These are phyloP conservation scores for Ashinkailepas kermadecensis DNA, from an alignment of 2,888 invertebrate genomes.

Conservation along the genomic window DNA sequence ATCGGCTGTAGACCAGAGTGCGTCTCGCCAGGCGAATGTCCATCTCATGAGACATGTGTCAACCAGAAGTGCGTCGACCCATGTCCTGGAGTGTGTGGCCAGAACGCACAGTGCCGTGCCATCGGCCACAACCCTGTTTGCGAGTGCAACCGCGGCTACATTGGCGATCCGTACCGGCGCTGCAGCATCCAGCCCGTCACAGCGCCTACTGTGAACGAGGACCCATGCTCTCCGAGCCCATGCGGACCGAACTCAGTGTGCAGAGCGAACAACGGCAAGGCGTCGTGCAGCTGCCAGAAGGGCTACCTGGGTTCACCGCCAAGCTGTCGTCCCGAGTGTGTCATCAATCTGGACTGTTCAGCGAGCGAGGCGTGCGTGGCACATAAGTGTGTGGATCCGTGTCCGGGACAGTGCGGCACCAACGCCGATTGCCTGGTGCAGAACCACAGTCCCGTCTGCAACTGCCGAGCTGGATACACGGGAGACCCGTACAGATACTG, in stretches of 20 bases:
- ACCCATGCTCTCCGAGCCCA: conserved; percentile 54
- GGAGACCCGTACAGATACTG: conserved; percentile 32
- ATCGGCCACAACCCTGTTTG: conserved; percentile 44
- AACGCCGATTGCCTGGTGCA: conserved; percentile 33
- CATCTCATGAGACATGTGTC: conserved; percentile 62
- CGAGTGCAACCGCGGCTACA: conserved; percentile 38
- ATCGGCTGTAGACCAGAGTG: conserved; percentile 75
- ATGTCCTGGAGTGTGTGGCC: conserved; percentile 49
- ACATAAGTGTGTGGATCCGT: conserved; percentile 47
- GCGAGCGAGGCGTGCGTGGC: conserved; percentile 40
- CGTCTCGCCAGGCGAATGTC: conserved; percentile 65
- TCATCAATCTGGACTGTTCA: conserved; percentile 70
- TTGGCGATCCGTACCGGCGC: background rate
- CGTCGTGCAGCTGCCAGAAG: conserved; percentile 63
- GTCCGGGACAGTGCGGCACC: conserved; percentile 31
- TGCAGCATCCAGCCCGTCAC: background rate
- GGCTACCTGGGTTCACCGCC: conserved; percentile 64
- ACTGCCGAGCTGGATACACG: conserved; percentile 34
- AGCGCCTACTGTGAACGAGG: conserved; percentile 35
- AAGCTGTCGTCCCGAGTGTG: conserved; percentile 63
- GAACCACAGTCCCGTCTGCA: conserved; percentile 34
- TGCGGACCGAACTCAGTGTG: conserved; percentile 76
- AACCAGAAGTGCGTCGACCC: conserved; percentile 67
- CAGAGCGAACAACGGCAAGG: conserved; percentile 36
- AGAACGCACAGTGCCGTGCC: conserved; percentile 37